phyloP scores from a whole-genome alignment of 2,797 vertebrate genomes.

The Hipposideros larvatus region DNA sequence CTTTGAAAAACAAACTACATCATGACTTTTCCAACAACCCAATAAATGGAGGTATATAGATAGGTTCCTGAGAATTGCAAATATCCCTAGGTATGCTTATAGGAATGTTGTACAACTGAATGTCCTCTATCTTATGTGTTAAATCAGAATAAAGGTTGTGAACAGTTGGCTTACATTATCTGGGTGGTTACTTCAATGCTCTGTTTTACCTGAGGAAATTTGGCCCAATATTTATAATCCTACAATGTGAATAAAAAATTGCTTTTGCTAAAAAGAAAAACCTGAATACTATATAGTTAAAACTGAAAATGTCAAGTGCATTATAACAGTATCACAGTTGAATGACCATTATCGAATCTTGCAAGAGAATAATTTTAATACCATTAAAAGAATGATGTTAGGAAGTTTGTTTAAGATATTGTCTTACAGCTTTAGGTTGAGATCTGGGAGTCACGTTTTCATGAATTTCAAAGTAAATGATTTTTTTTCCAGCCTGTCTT shows the following conservation, averaged over 20 bases:
- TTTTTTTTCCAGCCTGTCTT: not conserved
- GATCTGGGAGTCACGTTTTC: not conserved
- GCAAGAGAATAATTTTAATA: constrained; percentile 34
- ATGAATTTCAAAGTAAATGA: not conserved
- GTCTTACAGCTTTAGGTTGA: not conserved
- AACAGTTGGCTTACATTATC: not conserved
- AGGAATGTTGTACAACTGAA: not conserved
- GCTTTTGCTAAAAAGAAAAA: not conserved
- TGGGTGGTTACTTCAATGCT: not conserved
- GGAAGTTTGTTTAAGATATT: constrained; percentile 14
- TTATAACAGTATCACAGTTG: not conserved
- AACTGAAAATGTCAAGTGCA: not conserved
- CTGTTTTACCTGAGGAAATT: not conserved
- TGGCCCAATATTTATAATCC: not conserved
- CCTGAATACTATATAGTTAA: not conserved
- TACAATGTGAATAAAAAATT: not conserved
- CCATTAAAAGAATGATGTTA: constrained; percentile 2
- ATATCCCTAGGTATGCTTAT: not conserved
- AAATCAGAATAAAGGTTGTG: not conserved
- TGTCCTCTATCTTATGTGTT: not conserved
- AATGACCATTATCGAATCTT: not conserved
- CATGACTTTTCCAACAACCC: no score
- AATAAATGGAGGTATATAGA: not conserved
- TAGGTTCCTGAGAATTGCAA: not conserved
- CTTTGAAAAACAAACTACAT: no score